Conservation (phyloP, 35 echinoderm and acorn worm species). For the Diadema setosum region DNA sequence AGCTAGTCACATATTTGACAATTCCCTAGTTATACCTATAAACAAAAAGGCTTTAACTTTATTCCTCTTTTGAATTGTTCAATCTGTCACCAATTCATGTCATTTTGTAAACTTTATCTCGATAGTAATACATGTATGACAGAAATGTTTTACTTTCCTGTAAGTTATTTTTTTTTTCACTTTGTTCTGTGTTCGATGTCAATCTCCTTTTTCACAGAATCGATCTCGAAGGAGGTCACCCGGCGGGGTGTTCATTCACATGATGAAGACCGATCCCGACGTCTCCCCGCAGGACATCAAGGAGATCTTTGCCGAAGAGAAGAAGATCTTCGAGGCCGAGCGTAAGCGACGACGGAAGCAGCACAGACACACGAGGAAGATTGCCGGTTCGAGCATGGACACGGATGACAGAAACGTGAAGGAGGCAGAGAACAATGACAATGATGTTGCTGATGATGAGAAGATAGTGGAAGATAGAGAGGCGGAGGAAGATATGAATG, state of each 20-base stretch:
- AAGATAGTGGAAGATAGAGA: not conserved
- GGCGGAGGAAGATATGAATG: not conserved
- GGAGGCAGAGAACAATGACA: not conserved
- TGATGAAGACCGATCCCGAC: conserved; percentile 62
- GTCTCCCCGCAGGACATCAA: conserved; percentile 47
- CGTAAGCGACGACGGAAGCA: conserved; percentile 11
- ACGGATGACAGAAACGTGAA: not conserved
- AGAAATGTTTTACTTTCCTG: too few species aligned
- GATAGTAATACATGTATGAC: too few species aligned
- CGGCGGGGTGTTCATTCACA: conserved; percentile 77
- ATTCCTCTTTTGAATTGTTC: too few species aligned
- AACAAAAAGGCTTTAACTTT: too few species aligned
- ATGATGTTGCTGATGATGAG: not conserved
- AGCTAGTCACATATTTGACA: too few species aligned
- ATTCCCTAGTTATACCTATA: too few species aligned
- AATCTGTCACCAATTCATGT: too few species aligned
- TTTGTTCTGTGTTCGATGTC: too few species aligned
- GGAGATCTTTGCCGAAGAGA: conserved; percentile 41
- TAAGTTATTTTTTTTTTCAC: too few species aligned
- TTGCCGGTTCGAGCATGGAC: not conserved
- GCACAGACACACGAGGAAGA: conserved; percentile 57
- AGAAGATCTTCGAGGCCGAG: conserved; percentile 12
- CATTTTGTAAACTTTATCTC: too few species aligned
- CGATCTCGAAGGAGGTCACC: conserved; percentile 62
- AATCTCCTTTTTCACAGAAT: conserved; percentile 67